Evolutionary conservation across 1,140 invertebrate genomes (phyloP).

Genomic region (Musca vetustissima): DNA sequence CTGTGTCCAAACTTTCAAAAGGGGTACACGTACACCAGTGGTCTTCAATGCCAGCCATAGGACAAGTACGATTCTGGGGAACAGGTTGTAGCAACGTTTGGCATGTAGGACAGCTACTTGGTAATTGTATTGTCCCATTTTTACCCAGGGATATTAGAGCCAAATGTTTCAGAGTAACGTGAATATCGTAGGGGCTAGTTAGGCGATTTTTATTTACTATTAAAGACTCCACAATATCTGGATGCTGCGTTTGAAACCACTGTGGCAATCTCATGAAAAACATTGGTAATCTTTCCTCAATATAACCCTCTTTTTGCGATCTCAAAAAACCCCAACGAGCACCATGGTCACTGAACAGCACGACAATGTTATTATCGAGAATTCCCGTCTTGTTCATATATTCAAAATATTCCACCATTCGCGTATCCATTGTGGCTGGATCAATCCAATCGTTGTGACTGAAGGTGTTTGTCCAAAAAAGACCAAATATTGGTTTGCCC

Average conservation of each 20-base stretch:
- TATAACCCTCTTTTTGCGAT: conserved; percentile 65
- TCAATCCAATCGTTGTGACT: conserved; percentile 74
- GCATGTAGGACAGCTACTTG: conserved; percentile 62
- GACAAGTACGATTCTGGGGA: conserved; percentile 66
- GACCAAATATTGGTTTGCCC: conserved; percentile 63
- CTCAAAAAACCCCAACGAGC: conserved; percentile 78
- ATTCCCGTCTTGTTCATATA: conserved; percentile 59
- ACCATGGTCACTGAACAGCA: conserved; percentile 91
- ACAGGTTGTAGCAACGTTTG: conserved; percentile 66
- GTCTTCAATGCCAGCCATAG: conserved; percentile 65
- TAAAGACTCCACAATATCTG: conserved; percentile 66
- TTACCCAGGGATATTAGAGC: background rate
- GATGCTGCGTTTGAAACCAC: conserved; percentile 67
- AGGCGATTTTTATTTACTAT: conserved; percentile 68
- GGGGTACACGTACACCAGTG: conserved; percentile 75
- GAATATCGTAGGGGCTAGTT: conserved; percentile 78
- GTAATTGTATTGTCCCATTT: background rate
- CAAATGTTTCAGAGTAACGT: conserved; percentile 59
- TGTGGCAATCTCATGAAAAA: conserved; percentile 73
- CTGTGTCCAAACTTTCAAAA: conserved; percentile 38
- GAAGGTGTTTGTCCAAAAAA: conserved; percentile 74
- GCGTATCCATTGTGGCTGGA: conserved; percentile 64
- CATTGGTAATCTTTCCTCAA: conserved; percentile 87
- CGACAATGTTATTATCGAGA: conserved; percentile 67
- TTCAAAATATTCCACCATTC: conserved; percentile 61